Conservation (phyloP, 2,888 invertebrate species). For the Lycocerus yunnanus region DNA sequence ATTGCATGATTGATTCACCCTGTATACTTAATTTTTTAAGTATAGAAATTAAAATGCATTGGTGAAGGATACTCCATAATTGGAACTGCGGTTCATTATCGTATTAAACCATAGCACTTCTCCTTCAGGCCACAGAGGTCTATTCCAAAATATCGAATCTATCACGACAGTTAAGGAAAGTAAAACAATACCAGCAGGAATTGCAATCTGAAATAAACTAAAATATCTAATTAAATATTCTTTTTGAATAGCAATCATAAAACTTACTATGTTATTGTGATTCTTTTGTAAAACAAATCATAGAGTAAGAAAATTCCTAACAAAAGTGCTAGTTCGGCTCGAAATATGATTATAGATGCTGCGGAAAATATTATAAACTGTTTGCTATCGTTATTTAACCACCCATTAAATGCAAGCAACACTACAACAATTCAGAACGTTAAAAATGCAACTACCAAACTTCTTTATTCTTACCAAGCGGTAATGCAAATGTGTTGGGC, state of each 20-base stretch:
- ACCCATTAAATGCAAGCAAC: constrained; percentile 80
- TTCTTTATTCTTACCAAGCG: constrained; percentile 70
- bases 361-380: constrained; percentile 85
- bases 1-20: no score
- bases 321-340: constrained; percentile 86
- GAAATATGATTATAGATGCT: constrained; percentile 85
- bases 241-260: not conserved
- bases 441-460: not conserved
- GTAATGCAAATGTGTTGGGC: constrained; percentile 93
- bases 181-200: constrained; percentile 72
- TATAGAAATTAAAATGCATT: not conserved
- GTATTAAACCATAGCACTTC: constrained; percentile 97
- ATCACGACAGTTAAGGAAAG: constrained; percentile 74
- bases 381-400: constrained; percentile 77
- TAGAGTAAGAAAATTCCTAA: constrained; percentile 84
- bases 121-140: constrained; percentile 94
- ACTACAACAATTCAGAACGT: constrained; percentile 63
- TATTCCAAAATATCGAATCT: constrained; percentile 93
- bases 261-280: constrained; percentile 69
- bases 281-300: constrained; percentile 73
- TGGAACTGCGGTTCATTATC: constrained; percentile 88
- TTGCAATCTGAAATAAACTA: constrained; percentile 72
- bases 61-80: constrained; percentile 95
- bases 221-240: constrained; percentile 36
- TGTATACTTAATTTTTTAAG: constrained; percentile 4